Percentiles rank a stretch among this genome's conserved stretches.
phyloP scores from a whole-genome alignment of 2,113 vertebrate genomes.

The Lepisosteus oculatus region DNA sequence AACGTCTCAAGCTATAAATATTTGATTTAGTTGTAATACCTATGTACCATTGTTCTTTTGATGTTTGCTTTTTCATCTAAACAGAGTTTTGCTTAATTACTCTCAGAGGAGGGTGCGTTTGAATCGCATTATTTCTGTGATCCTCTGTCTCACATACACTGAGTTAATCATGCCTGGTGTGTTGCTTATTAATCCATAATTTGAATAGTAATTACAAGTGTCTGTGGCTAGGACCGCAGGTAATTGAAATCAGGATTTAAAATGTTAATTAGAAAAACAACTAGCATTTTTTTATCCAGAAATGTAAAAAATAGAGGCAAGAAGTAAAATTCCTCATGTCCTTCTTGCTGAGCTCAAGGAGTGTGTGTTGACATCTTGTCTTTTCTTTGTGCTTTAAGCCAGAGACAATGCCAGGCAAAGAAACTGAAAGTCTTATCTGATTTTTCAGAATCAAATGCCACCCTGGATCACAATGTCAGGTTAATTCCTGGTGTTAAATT shows the following conservation, averaged over 20 bases:
- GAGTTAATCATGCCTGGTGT: conserved; percentile 29
- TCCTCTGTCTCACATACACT: conserved; percentile 36
- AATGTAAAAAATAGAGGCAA: conserved; percentile 9
- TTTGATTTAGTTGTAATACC: conserved; percentile 27
- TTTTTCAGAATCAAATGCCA: conserved; percentile 11
- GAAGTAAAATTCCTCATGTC: conserved; percentile 6
- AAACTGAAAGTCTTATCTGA: conserved; percentile 24
- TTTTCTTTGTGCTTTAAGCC: neutral
- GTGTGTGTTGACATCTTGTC: neutral
- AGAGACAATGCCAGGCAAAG: conserved; percentile 15
- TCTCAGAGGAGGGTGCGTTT: conserved; percentile 41
- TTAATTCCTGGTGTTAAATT: conserved; percentile 18
- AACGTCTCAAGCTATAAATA: conserved; percentile 25
- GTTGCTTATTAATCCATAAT: conserved; percentile 41
- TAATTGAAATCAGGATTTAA: conserved; percentile 35
- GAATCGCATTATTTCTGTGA: conserved; percentile 36
- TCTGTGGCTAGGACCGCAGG: conserved; percentile 27
- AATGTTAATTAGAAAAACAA: conserved; percentile 33
- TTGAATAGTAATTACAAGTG: conserved; percentile 43
- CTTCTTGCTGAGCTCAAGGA: neutral
- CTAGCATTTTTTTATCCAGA: conserved; percentile 15
- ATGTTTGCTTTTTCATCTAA: conserved; percentile 39
- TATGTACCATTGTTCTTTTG: conserved; percentile 29
- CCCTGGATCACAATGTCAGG: conserved; percentile 7
- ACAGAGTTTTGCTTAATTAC: conserved; percentile 48